Evolutionary conservation across 2,797 vertebrate species (phyloP), one percentile per base, ranked within the genome.

Genomic region (Pangasius larnaudii): DNA sequence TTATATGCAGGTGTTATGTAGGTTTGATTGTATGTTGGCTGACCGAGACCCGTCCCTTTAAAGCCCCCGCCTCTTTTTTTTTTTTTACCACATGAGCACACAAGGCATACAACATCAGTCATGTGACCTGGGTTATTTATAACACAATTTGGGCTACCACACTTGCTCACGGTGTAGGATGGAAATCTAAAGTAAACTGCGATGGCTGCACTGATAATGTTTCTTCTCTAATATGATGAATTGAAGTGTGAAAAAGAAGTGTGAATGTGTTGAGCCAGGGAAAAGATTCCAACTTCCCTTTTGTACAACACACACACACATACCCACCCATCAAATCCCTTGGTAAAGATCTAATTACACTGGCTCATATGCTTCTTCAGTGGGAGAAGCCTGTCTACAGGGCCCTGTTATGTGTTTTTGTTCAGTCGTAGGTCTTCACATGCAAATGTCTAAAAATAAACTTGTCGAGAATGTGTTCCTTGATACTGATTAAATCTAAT

Each of bases 51-150:
- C 80, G 46, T 89, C 72, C 81, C 65, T 33, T n/a, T 86, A 89
- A 89, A 85, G 85, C 85, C 36, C 46, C 36, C 24, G 36, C 7
- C 36, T 30, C 46, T 0, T 87, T 90, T 91, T 88, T 85, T 88
- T 58, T 91, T 90, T 90, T 14, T 1, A 13, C 2, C 88, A 85
- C 89, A 74, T 91, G 87, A 71, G 90, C 88, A 85, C 80, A 49
- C 84, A 74, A 91, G 84, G 75, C 59, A 4, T 78, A 69, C 74
- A 86, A 85, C 81, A 61, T 36, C 36, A 86, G 90, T 94, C 94
- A 95, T 79, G 91, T 95, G 95, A 95, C 91, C 84, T 56, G 79
- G 89, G 90, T 92, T 95, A 95, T 95, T 94, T 95, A 92, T 89
- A 89, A 88, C 78, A 1, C 10, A 14, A 30, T 88, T 87, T 81